Percentiles rank a stretch among this genome's conserved stretches.
Evolutionary conservation across 2,888 invertebrate species (phyloP).

Genomic region (Xestia ashworthii): DNA sequence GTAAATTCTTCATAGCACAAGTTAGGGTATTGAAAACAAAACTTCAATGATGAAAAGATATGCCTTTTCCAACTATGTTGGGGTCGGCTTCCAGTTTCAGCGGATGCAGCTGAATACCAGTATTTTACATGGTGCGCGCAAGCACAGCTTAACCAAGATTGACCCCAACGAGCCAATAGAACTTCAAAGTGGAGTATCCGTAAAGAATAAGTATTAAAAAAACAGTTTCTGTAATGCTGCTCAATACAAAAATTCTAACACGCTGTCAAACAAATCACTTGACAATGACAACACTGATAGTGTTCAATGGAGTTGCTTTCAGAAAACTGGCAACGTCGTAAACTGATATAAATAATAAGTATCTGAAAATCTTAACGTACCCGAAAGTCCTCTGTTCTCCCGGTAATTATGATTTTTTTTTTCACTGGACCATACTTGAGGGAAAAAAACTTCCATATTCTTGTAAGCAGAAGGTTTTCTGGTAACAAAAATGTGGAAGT

Average conservation of each 20-base stretch:
- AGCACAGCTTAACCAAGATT: too few relatives aligned
- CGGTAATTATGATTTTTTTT: background rate
- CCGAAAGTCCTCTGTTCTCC: background rate
- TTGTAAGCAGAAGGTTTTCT: background rate
- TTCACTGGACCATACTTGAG: background rate
- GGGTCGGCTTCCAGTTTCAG: too few relatives aligned
- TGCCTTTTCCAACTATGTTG: too few relatives aligned
- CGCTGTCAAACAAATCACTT: background rate
- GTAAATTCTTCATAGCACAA: background rate
- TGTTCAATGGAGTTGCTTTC: background rate
- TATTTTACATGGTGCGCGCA: too few relatives aligned
- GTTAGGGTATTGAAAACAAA: background rate
- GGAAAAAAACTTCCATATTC: too few relatives aligned
- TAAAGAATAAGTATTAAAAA: background rate
- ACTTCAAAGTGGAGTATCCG: background rate
- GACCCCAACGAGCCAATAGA: background rate
- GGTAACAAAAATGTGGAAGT: background rate
- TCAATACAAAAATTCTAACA: background rate
- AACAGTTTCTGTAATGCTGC: background rate
- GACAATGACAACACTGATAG: background rate
- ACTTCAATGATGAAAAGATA: too few relatives aligned
- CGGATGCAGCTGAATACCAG: too few relatives aligned
- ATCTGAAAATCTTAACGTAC: background rate
- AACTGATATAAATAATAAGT: background rate
- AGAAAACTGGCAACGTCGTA: too few relatives aligned